Base-by-base conservation (phyloP, 2,888 invertebrate genomes). In the Nematopogon swammerdamellus region DNA sequence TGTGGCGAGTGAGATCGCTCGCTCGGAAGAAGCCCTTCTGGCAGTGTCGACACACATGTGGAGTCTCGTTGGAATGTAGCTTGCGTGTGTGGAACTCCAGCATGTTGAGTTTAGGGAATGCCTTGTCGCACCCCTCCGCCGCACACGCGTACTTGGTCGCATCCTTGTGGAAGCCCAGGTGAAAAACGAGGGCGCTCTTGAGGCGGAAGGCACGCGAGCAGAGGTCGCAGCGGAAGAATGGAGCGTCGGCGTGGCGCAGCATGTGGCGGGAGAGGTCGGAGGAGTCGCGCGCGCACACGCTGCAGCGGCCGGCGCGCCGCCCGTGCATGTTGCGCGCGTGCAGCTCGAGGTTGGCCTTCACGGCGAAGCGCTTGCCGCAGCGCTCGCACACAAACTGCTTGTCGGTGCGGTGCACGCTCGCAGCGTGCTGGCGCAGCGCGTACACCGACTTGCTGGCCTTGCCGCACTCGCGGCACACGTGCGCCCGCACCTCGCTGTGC, bases 271-370 rank as follows among this genome's bases (percentile, higher is more conserved):
- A 6, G 25, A 56, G 44, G 19, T 56, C 48, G 2, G 56, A 51
- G 5, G 51, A 51, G 16, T 49, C 49, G n/a, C 49, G 50, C 1
- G 29, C 44, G 50, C 56, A 56, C 18, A 49, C 18, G 2, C 8
- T 11, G 30, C 56, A 56, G 18, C 36, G 47, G 17, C 56, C 56
- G 4, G 56, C 50, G 10, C 17, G 18, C 11, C 50, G 48, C 2
- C 53, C 52, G 29, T 56, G 56, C 53, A 53, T 53, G 3, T 51
- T 54, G 16, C 51, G 53, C 4, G 52, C 52, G 36, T 56, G 56
- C 1, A 47, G 42, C n/a, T 44, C 51, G 17, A 56, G 44, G 43
- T 52, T 54, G 8, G 51, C 29, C 44, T 55, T 55, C 30, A 51
- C 43, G 3, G 52, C 20, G 18, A 56, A 56, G n/a, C 46, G 50